Evolutionary conservation across 1,140 invertebrate species (phyloP).

Genomic region (Bombus pyrosoma): DNA sequence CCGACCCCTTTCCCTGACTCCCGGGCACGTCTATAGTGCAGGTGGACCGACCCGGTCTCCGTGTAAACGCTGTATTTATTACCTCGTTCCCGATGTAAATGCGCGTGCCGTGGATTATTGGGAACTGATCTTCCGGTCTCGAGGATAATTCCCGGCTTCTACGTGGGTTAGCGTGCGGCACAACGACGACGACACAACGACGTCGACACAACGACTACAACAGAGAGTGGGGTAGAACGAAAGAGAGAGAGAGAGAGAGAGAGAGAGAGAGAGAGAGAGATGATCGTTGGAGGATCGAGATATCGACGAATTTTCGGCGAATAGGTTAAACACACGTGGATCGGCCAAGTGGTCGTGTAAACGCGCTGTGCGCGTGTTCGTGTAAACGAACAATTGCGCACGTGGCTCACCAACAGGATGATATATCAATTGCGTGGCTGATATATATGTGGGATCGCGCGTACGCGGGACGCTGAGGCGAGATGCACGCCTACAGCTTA

Average conservation of each 20-base stretch:
- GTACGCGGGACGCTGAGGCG: conserved; percentile 10
- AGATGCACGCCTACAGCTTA: conserved; percentile 25
- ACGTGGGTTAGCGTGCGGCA: too few species aligned
- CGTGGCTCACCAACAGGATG: conserved; percentile 19
- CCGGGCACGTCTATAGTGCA: conserved; percentile 48
- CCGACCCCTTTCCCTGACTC: conserved; percentile 43
- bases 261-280: background rate
- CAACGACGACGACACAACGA: background rate
- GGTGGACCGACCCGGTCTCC: conserved; percentile 60
- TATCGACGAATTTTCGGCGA: conserved; percentile 40
- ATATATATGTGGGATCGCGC: conserved; percentile 39
- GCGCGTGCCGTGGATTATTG: conserved; percentile 74
- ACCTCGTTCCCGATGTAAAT: conserved; percentile 73
- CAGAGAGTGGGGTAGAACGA: background rate
- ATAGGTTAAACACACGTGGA: conserved; percentile 25
- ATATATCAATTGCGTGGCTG: conserved; percentile 48
- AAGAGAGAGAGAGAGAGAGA: background rate
- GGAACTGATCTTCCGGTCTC: conserved; percentile 69
- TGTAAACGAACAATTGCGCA: conserved; percentile 41
- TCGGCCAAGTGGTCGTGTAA: conserved; percentile 34
- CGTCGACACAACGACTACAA: background rate
- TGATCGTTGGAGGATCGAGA: background rate
- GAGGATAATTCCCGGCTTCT: conserved; percentile 61
- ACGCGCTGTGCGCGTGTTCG: background rate
- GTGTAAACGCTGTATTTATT: conserved; percentile 74